Evolutionary conservation across 2,113 vertebrate genomes (phyloP).

Genomic region (Fregata magnificens): DNA sequence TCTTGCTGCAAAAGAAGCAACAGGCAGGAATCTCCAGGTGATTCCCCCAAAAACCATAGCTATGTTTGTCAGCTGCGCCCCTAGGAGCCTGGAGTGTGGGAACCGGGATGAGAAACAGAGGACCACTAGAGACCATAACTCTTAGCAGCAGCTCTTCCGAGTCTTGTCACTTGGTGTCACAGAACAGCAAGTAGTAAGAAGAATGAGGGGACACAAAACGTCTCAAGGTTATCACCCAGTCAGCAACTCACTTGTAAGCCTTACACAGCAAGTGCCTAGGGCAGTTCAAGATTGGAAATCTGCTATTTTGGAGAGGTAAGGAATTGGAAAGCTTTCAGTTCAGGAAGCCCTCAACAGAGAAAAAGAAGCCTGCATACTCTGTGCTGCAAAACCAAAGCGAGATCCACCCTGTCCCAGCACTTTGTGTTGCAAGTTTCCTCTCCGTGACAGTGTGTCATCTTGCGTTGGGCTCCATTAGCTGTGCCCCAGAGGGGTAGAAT

Average conservation of each 20-base stretch:
- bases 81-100: not conserved
- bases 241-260: not conserved
- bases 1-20: not conserved
- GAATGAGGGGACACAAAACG: not conserved
- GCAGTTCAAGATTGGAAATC: not conserved
- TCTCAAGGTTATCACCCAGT: too few species aligned
- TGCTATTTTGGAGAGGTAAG: not conserved
- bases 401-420: not conserved
- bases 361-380: not conserved
- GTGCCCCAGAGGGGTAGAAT: too few species aligned
- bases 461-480: not conserved
- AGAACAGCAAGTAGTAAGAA: not conserved
- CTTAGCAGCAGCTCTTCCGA: not conserved
- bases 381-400: not conserved
- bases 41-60: not conserved
- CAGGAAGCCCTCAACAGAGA: not conserved
- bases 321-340: not conserved
- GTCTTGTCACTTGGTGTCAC: not conserved
- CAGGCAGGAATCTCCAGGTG: not conserved
- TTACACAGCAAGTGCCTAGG: not conserved
- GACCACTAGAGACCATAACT: not conserved
- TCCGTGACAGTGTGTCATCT: too few species aligned
- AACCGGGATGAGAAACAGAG: not conserved
- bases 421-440: not conserved
- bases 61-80: not conserved